Conservation (phyloP, 2,888 invertebrate genomes). For the Chalcosyrphus nemorum region DNA sequence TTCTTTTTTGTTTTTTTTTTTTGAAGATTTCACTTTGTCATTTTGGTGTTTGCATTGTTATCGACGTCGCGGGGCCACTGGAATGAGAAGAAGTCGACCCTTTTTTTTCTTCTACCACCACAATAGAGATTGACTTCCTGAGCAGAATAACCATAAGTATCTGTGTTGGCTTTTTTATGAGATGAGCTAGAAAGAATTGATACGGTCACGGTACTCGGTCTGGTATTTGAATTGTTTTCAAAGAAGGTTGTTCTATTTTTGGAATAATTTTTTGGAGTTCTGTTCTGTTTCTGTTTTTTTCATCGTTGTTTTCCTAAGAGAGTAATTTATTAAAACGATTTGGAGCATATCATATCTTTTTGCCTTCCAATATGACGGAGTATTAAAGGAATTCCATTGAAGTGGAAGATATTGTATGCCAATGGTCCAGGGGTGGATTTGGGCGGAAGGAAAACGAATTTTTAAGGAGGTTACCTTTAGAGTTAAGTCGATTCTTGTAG, state of each 20-base stretch:
- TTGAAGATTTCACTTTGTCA: slow-evolving; percentile 62
- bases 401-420: slow-evolving; percentile 5
- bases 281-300: not conserved
- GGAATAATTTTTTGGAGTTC: not conserved
- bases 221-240: slow-evolving; percentile 1
- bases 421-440: slow-evolving; percentile 24
- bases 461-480: too few relatives aligned
- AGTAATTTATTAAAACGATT: slow-evolving; percentile 5
- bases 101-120: not conserved
- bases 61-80: not conserved
- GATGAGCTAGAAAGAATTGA: slow-evolving; percentile 27
- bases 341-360: not conserved
- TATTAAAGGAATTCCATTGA: not conserved
- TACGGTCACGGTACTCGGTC: not conserved
- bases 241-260: not conserved
- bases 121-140: slow-evolving; percentile 47
- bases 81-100: slow-evolving; percentile 45
- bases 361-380: not conserved
- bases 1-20: slow-evolving; percentile 20
- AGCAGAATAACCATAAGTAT: slow-evolving; percentile 46
- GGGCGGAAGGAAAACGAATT: too few relatives aligned
- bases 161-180: slow-evolving; percentile 1
- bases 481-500: too few relatives aligned
- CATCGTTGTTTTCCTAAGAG: not conserved
- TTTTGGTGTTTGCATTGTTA: slow-evolving; percentile 54